Conservation (phyloP, 2,797 vertebrate genomes). For the Poeciliopsis paucimaculata region DNA sequence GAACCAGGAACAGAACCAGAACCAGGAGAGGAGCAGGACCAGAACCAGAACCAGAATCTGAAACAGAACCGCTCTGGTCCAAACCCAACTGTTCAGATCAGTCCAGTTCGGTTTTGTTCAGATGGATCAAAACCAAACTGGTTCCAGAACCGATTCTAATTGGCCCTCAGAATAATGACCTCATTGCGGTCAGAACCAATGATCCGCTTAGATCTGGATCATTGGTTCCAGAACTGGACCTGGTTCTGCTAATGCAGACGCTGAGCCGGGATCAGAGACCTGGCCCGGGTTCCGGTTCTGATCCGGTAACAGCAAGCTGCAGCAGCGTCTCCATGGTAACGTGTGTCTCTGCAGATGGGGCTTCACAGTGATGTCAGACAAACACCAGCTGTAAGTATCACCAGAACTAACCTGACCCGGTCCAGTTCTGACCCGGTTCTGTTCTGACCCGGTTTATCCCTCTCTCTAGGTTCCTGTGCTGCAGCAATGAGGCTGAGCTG, state of each 20-base stretch:
- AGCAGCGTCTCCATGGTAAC: not conserved
- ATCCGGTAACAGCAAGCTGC: not conserved
- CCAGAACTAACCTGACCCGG: not conserved
- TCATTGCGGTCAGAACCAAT: no score
- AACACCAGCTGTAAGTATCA: conserved; percentile 93
- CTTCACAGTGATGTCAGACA: conserved; percentile 90
- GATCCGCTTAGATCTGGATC: no score
- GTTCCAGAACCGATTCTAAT: not conserved
- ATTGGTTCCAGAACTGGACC: not conserved
- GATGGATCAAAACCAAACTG: not conserved
- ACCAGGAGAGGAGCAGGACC: no score
- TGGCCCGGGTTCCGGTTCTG: not conserved
- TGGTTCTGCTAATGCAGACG: not conserved
- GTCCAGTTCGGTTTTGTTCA: not conserved
- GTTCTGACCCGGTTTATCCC: not conserved
- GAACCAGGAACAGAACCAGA: not conserved
- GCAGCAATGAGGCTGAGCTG: conserved; percentile 86
- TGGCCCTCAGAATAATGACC: no score
- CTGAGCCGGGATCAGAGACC: not conserved
- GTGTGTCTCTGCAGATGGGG: conserved; percentile 85
- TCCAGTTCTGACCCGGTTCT: not conserved
- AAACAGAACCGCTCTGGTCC: not conserved
- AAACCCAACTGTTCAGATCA: not conserved
- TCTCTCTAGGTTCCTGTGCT: conserved; percentile 87
- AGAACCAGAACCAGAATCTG: conserved; percentile 66